A percentile compares a stretch with the other conserved stretches of the same genome.
Evolutionary conservation across 2,113 vertebrate genomes (phyloP).

Genomic region (Bagarius yarrelli): DNA sequence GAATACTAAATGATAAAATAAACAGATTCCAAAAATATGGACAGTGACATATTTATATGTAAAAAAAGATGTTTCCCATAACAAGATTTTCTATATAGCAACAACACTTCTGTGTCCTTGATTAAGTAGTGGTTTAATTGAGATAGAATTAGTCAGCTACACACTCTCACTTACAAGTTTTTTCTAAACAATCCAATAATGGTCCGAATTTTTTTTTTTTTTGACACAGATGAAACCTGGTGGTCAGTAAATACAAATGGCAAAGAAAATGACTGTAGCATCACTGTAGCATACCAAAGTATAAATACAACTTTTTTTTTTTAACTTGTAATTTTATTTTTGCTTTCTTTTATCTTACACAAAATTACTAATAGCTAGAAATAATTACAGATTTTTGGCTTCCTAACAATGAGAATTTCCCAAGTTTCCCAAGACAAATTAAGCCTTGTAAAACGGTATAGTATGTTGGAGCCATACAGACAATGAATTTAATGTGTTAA

Average conservation of each 20-base stretch:
- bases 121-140: neutral
- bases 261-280: neutral
- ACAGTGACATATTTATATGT: too few species aligned
- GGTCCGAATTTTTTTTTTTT: neutral
- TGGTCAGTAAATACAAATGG: neutral
- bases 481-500: neutral
- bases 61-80: neutral
- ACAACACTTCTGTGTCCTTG: neutral
- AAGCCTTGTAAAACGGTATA: neutral
- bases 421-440: neutral
- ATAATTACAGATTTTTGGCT: neutral
- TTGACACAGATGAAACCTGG: neutral
- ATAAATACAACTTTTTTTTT: neutral
- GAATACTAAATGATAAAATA: slow-evolving; percentile 23
- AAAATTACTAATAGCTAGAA: neutral
- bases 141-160: neutral
- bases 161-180: neutral
- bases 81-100: neutral
- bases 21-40: slow-evolving; percentile 9
- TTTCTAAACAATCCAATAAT: neutral
- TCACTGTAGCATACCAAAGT: neutral
- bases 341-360: neutral
- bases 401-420: neutral
- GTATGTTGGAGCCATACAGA: neutral
- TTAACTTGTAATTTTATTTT: neutral